Percentiles rank a stretch among this genome's conserved stretches.
phyloP scores from a whole-genome alignment of 1,140 invertebrate species.

The Cotesia chilonis region DNA sequence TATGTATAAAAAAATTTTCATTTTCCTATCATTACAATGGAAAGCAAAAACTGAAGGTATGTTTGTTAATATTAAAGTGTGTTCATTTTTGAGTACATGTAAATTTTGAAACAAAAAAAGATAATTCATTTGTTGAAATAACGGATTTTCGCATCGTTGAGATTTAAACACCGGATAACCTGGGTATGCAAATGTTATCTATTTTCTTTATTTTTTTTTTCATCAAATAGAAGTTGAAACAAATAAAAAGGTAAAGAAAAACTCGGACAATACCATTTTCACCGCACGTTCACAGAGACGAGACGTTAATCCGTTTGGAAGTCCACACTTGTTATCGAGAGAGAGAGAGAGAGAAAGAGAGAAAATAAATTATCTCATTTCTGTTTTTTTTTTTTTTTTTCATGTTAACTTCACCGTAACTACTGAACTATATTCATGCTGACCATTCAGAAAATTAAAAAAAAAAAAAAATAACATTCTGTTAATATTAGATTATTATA shows the following conservation, averaged over 20 bases:
- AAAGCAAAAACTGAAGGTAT: no score
- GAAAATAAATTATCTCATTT: conserved; percentile 12
- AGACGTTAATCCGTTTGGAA: conserved; percentile 18
- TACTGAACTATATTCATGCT: background rate
- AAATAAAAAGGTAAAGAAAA: conserved; percentile 1
- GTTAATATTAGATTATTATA: no score
- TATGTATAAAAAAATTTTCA: no score
- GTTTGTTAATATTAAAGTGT: no score
- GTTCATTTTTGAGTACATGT: no score
- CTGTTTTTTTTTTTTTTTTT: conserved; percentile 4
- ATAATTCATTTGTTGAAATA: conserved; percentile 2
- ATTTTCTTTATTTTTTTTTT: background rate
- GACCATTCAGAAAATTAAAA: no score
- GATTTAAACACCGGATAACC: background rate
- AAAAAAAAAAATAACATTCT: no score
- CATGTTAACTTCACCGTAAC: background rate
- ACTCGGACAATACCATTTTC: conserved; percentile 15
- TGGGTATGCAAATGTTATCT: background rate
- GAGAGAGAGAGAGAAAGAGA: background rate
- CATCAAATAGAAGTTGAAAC: background rate
- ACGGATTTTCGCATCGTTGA: background rate
- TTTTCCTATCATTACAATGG: no score
- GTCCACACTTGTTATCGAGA: background rate
- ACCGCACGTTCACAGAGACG: conserved; percentile 8
- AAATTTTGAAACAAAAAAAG: background rate